These are phyloP conservation scores for Bellardia pandia DNA, from an alignment of 2,888 invertebrate genomes.

Conservation along the genomic window DNA sequence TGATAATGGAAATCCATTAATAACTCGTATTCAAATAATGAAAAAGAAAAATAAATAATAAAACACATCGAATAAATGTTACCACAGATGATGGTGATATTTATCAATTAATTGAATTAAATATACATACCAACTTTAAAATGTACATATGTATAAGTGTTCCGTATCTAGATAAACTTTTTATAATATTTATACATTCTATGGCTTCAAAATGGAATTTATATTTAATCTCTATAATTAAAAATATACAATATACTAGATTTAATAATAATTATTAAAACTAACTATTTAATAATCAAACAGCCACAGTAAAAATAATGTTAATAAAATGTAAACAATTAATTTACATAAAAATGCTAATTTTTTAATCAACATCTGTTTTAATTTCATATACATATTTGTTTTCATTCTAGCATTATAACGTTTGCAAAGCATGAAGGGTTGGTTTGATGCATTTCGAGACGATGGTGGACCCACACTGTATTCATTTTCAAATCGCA, in stretches of 20 bases:
- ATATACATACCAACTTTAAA: constrained; percentile 9
- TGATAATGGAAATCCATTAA: constrained; percentile 53
- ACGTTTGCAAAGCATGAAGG: constrained; percentile 89
- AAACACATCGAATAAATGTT: constrained; percentile 40
- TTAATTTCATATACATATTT: constrained; percentile 21
- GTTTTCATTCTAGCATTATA: constrained; percentile 77
- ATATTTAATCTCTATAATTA: constrained; percentile 73
- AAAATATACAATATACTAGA: constrained; percentile 30
- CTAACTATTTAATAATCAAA: not conserved
- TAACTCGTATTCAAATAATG: constrained; percentile 45
- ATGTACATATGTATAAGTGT: not conserved
- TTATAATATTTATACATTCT: constrained; percentile 43
- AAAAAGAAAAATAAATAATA: not conserved
- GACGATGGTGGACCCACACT: constrained; percentile 98
- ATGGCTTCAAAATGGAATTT: constrained; percentile 58
- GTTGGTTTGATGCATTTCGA: constrained; percentile 99
- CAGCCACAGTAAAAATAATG: not conserved
- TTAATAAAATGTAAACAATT: constrained; percentile 25
- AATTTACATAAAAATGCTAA: constrained; percentile 38
- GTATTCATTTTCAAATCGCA: constrained; percentile 97
- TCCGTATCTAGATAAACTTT: constrained; percentile 42
- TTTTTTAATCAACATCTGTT: constrained; percentile 40
- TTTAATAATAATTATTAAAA: constrained; percentile 48
- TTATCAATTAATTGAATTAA: constrained; percentile 70
- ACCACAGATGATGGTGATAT: constrained; percentile 49